Evolutionary conservation across 2,888 invertebrate species (phyloP), one percentile per base, ranked within the genome.

Genomic region (Baccha elongata): DNA sequence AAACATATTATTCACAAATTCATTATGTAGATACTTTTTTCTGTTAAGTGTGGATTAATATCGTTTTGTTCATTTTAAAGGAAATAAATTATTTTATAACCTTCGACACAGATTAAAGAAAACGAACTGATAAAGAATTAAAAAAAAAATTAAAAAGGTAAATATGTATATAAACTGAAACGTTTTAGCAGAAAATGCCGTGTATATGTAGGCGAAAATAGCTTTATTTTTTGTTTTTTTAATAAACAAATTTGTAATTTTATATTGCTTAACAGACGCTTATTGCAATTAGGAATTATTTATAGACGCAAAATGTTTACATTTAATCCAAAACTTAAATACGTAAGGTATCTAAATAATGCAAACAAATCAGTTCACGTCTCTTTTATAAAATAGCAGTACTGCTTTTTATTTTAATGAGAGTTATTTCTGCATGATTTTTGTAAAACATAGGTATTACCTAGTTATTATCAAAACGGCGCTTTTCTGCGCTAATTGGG

Each of bases 191-290:
- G n/a, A n/a, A n/a, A n/a, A n/a, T n/a, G n/a, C n/a, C n/a, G n/a
- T n/a, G n/a, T n/a, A n/a, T n/a, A n/a, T 53, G 78, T 78, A 72
- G 65, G 78, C 72, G 72, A 58, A 65, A 58, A 17, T 15, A 29
- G 19, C 19, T 64, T 71, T 21, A n/a, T n/a, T 35, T 6, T 32
- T 17, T 11, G 10, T 19, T 62, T 29, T 53, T 21, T 40, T 40
- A 23, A 40, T 32, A 35, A 58, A 23, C 23, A 40, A 40, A 13
- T 40, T 15, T 23, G n/a, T 40, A 13, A 40, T 37, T 58, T 37
- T 13, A 23, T 40, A 37, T 15, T 11, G 55, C 40, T 40, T 23
- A 23, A 11, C 37, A 55, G n/a, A 37, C 10, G 10, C 55, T 37
- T 35, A 13, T 26, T 40, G 40, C 21, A 13, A 40, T 21, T 40